phyloP scores from a whole-genome alignment of 2,888 invertebrate species.

The Leptopilina drosophilae region DNA sequence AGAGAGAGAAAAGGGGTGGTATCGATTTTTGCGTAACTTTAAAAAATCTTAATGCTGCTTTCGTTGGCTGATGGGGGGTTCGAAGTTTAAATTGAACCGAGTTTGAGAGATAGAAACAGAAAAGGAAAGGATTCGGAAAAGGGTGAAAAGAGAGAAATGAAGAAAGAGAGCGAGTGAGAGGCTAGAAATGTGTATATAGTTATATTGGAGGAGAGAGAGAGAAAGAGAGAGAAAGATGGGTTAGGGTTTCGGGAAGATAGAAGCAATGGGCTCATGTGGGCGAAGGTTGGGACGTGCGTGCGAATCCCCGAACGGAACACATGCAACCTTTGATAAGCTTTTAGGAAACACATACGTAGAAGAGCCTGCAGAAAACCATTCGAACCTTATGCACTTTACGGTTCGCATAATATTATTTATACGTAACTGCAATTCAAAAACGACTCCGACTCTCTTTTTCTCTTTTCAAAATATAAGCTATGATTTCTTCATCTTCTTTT shows the following conservation, averaged over 20 bases:
- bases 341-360: constrained; percentile 65
- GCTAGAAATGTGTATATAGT: too few relatives aligned
- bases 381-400: constrained; percentile 67
- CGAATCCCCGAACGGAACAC: constrained; percentile 74
- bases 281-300: constrained; percentile 70
- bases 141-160: constrained; percentile 51
- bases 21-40: constrained; percentile 72
- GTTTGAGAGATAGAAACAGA: constrained; percentile 58
- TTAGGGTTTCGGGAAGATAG: constrained; percentile 53
- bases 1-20: constrained; percentile 28
- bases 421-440: constrained; percentile 65
- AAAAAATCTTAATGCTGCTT: constrained; percentile 76
- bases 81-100: constrained; percentile 71
- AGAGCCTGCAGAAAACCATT: constrained; percentile 62
- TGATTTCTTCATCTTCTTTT: constrained; percentile 47
- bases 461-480: constrained; percentile 58
- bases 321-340: constrained; percentile 76
- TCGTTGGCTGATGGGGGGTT: constrained; percentile 64
- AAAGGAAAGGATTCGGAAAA: constrained; percentile 53
- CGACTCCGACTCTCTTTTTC: constrained; percentile 47
- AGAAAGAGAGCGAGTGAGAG: constrained; percentile 40
- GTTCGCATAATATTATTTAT: constrained; percentile 65
- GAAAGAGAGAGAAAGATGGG: constrained; percentile 54
- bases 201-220: background rate
- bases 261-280: constrained; percentile 52